Percentiles rank a stretch among this genome's conserved stretches.
phyloP scores from a whole-genome alignment of 2,113 vertebrate species.

The Corvus moneduloides region DNA sequence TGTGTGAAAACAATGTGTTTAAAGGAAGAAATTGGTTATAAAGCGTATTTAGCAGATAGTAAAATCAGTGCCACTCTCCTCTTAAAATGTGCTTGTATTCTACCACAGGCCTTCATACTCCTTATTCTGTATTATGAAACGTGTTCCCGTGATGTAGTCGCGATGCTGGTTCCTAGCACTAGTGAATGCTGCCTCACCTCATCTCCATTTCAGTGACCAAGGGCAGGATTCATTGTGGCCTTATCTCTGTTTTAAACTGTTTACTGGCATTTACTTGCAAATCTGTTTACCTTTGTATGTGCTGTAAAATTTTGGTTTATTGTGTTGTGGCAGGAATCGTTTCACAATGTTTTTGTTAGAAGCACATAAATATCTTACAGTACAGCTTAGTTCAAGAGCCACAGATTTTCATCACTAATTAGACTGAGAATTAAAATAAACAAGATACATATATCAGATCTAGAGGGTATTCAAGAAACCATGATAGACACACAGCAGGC shows the following conservation, averaged over 20 bases:
- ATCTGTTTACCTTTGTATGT: slow-evolving; percentile 56
- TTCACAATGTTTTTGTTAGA: slow-evolving; percentile 50
- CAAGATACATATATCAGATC: neutral
- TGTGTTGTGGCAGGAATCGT: slow-evolving; percentile 22
- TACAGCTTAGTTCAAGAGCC: slow-evolving; percentile 37
- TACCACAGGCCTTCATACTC: slow-evolving; percentile 28
- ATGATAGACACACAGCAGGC: neutral
- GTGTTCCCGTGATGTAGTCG: neutral
- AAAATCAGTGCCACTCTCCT: slow-evolving; percentile 31
- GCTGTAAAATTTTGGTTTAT: slow-evolving; percentile 26
- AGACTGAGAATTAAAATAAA: slow-evolving; percentile 33
- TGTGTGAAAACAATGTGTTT: slow-evolving; percentile 8
- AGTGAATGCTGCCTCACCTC: slow-evolving; percentile 67
- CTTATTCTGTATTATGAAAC: neutral
- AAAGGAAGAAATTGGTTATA: slow-evolving; percentile 36
- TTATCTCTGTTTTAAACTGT: slow-evolving; percentile 74
- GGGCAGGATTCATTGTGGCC: slow-evolving; percentile 80
- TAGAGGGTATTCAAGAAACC: slow-evolving; percentile 21
- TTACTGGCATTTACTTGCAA: slow-evolving; percentile 69
- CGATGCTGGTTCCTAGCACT: slow-evolving; percentile 25
- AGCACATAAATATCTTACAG: slow-evolving; percentile 8
- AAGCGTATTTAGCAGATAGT: neutral
- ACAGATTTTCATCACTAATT: slow-evolving; percentile 29
- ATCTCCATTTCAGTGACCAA: slow-evolving; percentile 65
- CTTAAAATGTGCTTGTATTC: slow-evolving; percentile 15